Base-by-base conservation (phyloP, 2,888 invertebrate species). In the Hirtodrosophila cameraria region DNA sequence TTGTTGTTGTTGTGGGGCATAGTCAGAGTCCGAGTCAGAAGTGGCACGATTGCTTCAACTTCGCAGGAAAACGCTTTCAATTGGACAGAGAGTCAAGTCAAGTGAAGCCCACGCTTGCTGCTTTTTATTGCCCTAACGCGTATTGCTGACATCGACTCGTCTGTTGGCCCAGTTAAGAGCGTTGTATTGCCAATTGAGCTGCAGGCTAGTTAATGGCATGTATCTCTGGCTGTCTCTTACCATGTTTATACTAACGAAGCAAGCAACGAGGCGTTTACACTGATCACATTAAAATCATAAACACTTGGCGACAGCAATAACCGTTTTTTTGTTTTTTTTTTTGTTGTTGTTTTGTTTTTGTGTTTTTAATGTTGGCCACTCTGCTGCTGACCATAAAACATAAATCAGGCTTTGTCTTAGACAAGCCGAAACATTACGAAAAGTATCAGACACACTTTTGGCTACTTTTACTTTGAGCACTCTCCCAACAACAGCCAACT, bases 281-380 rank as follows among this genome's bases (percentile, higher is more conserved):
- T 38, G 45, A 30, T 43, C 61, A 63, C 72, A 75, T 75, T 86
- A 66, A 79, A 86, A 82, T 72, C 83, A 75, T 80, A 75, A 79
- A 80, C 86, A 86, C 66, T 79, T 62, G 55, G 50, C 74, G 53
- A 65, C 77, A 63, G 74, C 74, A 38, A 36, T 55, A 75, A 36
- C 58, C 54, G 20, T 35, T 45, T 39, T 36, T 68, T 12, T 35
- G 18, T 46, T 38, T 55, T 28, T 35, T n/a, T n/a, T n/a, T n/a
- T n/a, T n/a, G n/a, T n/a, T n/a, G n/a, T n/a, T n/a, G n/a, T n/a
- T n/a, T n/a, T n/a, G n/a, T n/a, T n/a, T n/a, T n/a, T n/a, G n/a
- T n/a, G n/a, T 54, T 59, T 67, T 67, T 64, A 50, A 58, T 62
- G 68, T 36, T 46, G 9, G 12, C 52, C 52, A 41, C 20, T 62